Base-by-base conservation (phyloP, 2,113 vertebrate species). In the Grallaria varia region DNA sequence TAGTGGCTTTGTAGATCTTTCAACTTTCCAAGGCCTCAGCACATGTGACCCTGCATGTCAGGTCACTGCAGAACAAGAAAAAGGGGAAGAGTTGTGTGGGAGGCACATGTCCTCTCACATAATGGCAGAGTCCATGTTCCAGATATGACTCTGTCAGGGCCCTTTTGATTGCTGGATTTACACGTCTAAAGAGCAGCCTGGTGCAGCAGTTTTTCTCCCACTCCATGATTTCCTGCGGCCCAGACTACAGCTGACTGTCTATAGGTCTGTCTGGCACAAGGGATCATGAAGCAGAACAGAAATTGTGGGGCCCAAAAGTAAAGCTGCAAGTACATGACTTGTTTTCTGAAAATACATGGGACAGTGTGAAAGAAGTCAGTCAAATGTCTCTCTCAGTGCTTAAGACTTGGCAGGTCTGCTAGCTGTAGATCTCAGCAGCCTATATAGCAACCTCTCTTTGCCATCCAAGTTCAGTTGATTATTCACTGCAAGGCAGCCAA, bases 271-370 rank as follows among this genome's bases (percentile, higher is more conserved):
- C 94, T 97, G 90, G 88, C 95, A 96, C 92, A 77, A 92, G 83
- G 23, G 90, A 94, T 95, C 79, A 42, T 39, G 67, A 90, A 94
- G 68, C 94, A 96, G 92, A 97, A 97, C 50, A 89, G 73, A 90
- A 95, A 86, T 58, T 77, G 83, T 81, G 76, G 37, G 83, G 72
- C 55, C 85, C 90, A 90, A 93, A 96, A 95, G 72, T 42, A 90
- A 95, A 97, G 90, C 75, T 86, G 94, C 42, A 88, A 97, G 83
- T 86, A 76, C 86, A 92, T 93, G 92, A 97, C 83, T 96, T 97
- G 94, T 96, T 93, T 96, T 95, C 96, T 95, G 94, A 95, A 97
- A 97, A 97, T 97, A 96, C 83, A 93, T n/a, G 76, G 96, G 96
- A 94, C 94, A 96, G 83, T 74, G 92, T 97, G 95, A 95, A 83